phyloP scores from a whole-genome alignment of 2,797 vertebrate species.

The Crocodylus rhombifer region DNA sequence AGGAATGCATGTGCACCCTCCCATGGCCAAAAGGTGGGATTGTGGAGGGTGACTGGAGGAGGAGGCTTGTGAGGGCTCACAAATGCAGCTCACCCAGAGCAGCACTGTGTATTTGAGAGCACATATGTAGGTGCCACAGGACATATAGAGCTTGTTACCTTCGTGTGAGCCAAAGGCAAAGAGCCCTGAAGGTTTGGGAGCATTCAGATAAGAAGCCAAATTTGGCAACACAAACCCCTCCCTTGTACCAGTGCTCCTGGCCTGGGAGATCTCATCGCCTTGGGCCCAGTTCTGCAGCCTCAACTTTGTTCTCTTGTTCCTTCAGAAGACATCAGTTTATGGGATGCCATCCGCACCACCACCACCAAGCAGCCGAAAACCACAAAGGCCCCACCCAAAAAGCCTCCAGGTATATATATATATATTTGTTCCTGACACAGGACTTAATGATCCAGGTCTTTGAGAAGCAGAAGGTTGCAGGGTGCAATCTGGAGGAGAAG shows the following conservation, averaged over 20 bases:
- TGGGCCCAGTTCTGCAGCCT: fast-evolving
- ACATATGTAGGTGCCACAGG: fast-evolving
- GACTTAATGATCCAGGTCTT: fast-evolving
- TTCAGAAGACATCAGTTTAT: conserved; percentile 50
- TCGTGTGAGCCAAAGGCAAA: background rate
- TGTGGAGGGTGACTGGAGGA: no score
- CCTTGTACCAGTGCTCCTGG: no score
- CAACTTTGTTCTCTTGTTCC: background rate
- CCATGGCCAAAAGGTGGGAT: background rate
- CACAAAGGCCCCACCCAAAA: conserved; percentile 75
- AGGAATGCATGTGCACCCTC: background rate
- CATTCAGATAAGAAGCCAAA: no score
- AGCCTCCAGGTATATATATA: conserved; percentile 80
- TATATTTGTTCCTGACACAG: fast-evolving
- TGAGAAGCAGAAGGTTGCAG: fast-evolving
- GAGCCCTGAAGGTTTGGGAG: no score
- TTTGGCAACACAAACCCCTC: no score
- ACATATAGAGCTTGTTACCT: background rate
- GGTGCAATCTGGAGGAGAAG: background rate
- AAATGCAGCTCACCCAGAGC: background rate
- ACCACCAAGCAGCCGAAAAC: conserved; percentile 83
- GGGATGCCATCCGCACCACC: conserved; percentile 72
- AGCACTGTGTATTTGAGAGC: fast-evolving
- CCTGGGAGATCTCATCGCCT: background rate
- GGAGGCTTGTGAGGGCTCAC: no score